A percentile compares a stretch with the other conserved stretches of the same genome.
Conservation (phyloP, 2,888 invertebrate species). For the Ryuthela nishihirai region DNA sequence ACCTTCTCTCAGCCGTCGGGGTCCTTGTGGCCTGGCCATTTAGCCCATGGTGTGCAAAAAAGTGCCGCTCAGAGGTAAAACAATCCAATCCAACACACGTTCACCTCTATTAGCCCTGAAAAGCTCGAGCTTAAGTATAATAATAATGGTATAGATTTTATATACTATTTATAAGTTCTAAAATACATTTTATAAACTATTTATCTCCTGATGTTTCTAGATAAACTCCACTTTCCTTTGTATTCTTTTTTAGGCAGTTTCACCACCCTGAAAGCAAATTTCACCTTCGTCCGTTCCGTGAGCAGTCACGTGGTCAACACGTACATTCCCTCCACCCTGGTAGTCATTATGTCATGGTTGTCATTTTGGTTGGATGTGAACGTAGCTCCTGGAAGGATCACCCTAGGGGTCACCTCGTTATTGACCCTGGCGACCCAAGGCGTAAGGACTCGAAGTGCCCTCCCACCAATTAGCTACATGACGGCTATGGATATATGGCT, state of each 20-base stretch:
- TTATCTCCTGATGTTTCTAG: no score
- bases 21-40: no score
- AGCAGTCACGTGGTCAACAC: not conserved
- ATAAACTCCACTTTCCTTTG: no score
- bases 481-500: slow-evolving; percentile 13
- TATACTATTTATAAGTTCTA: no score
- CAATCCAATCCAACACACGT: no score
- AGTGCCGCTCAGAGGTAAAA: no score
- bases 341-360: slow-evolving; percentile 11
- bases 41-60: no score
- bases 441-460: not conserved
- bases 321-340: slow-evolving; percentile 3
- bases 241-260: not conserved
- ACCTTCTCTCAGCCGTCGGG: no score
- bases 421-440: slow-evolving; percentile 6
- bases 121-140: no score
- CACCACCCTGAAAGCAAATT: not conserved
- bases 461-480: slow-evolving; percentile 6
- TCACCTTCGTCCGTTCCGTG: not conserved
- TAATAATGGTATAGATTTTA: no score
- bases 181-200: no score
- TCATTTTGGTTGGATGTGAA: slow-evolving; percentile 7
- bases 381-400: not conserved
- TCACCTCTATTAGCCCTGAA: no score
- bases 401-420: slow-evolving; percentile 5